Evolutionary conservation across 2,797 vertebrate species (phyloP).

Genomic region (Ficedula albicollis): DNA sequence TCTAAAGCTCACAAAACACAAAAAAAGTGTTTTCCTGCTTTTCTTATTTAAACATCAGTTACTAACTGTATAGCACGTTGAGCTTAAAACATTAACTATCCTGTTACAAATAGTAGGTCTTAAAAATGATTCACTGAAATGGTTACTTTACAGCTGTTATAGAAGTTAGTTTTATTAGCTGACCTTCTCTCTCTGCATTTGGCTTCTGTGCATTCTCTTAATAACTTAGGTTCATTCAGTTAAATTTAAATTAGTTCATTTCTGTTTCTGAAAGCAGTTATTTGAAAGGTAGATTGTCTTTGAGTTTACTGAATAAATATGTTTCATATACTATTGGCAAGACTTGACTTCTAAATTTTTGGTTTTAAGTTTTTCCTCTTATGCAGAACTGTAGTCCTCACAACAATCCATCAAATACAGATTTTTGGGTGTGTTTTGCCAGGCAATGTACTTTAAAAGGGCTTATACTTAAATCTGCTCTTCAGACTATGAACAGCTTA

Average conservation of each 20-base stretch:
- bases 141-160: neutral
- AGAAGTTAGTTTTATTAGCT: neutral
- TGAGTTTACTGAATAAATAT: conserved; percentile 21
- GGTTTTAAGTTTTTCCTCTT: neutral
- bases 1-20: neutral
- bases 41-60: neutral
- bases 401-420: neutral
- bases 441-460: conserved; percentile 5
- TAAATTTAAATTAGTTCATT: conserved; percentile 25
- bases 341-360: neutral
- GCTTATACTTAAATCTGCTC: conserved; percentile 11
- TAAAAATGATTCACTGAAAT: neutral
- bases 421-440: conserved; percentile 20
- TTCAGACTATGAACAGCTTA: neutral
- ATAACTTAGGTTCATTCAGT: neutral
- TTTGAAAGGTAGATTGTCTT: conserved; percentile 17
- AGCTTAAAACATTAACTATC: neutral
- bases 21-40: neutral
- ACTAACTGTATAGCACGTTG: neutral
- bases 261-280: neutral
- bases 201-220: neutral
- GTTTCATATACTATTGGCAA: neutral
- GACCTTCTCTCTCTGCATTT: neutral
- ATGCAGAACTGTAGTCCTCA: neutral
- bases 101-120: neutral